Evolutionary conservation across 2,888 invertebrate genomes (phyloP).

Genomic region (Pyralis farinalis): DNA sequence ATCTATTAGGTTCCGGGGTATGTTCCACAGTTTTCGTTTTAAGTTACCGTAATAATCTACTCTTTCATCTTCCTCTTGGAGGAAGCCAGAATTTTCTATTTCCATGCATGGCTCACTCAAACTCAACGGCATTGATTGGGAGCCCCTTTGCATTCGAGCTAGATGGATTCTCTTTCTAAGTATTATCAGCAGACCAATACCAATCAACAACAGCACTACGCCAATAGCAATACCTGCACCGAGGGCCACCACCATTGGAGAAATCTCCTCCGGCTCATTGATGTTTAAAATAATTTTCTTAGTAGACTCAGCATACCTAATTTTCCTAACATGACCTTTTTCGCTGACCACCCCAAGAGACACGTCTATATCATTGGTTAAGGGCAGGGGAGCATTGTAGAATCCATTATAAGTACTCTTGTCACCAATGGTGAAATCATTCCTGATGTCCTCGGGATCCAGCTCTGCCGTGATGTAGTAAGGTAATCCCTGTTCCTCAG

Average conservation of each 20-base stretch:
- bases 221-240: constrained; percentile 86
- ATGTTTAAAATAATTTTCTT: constrained; percentile 77
- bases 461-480: constrained; percentile 93
- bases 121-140: constrained; percentile 83
- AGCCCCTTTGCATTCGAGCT: constrained; percentile 67
- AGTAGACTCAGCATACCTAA: constrained; percentile 82
- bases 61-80: constrained; percentile 86
- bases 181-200: constrained; percentile 83
- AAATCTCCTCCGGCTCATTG: constrained; percentile 67
- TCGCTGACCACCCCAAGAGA: constrained; percentile 87
- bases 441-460: constrained; percentile 82
- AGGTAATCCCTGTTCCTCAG: constrained; percentile 84
- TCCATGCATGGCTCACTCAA: constrained; percentile 90
- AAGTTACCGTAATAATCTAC: constrained; percentile 87
- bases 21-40: constrained; percentile 87
- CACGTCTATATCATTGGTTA: constrained; percentile 83
- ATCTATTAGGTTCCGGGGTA: constrained; percentile 86
- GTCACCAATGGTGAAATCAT: constrained; percentile 90
- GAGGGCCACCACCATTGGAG: constrained; percentile 71
- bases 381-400: constrained; percentile 87
- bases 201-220: constrained; percentile 84
- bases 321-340: constrained; percentile 83
- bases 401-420: constrained; percentile 86
- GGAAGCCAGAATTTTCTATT: constrained; percentile 89
- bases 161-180: constrained; percentile 71